These are phyloP conservation scores for Brachyistius frenatus DNA, from an alignment of 2,113 vertebrate genomes.

Conservation along the genomic window DNA sequence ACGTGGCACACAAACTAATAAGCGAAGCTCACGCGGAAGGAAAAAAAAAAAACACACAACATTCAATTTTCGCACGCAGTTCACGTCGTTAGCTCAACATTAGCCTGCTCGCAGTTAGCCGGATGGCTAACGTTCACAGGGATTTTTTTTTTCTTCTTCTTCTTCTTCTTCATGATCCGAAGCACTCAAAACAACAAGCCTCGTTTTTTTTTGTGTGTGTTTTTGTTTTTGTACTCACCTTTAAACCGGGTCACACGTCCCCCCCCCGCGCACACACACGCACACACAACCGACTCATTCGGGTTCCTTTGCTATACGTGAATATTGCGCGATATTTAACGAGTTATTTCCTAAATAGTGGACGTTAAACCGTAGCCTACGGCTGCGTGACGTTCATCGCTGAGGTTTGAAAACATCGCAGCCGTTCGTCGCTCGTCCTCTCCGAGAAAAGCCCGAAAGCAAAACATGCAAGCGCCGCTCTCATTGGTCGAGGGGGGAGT, in stretches of 20 bases:
- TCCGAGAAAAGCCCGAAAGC: slow-evolving; percentile 81
- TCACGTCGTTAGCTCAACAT: slow-evolving; percentile 78
- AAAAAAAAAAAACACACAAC: slow-evolving; percentile 61
- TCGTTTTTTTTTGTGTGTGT: no score
- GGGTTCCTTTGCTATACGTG: slow-evolving; percentile 16
- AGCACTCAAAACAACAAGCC: slow-evolving; percentile 35
- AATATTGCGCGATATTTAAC: slow-evolving; percentile 48
- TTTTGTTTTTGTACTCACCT: slow-evolving; percentile 74
- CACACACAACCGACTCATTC: slow-evolving; percentile 50
- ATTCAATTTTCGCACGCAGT: slow-evolving; percentile 72
- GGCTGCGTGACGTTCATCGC: slow-evolving; percentile 82
- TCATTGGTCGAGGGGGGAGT: slow-evolving; percentile 69
- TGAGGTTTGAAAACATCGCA: slow-evolving; percentile 87
- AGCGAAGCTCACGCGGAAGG: slow-evolving; percentile 54
- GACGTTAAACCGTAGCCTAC: slow-evolving; percentile 76
- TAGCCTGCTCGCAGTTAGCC: slow-evolving; percentile 72
- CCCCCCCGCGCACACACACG: neutral
- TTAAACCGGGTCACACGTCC: slow-evolving; percentile 50
- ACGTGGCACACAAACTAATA: slow-evolving; percentile 74
- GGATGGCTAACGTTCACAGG: slow-evolving; percentile 72
- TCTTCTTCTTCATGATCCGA: neutral
- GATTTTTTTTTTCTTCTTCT: slow-evolving; percentile 32
- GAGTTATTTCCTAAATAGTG: slow-evolving; percentile 64
- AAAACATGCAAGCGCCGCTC: slow-evolving; percentile 76
- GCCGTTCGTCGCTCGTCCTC: slow-evolving; percentile 78